These are phyloP conservation scores for Gymnoscopelus braueri DNA, from an alignment of 2,797 vertebrate species.

Conservation along the genomic window DNA sequence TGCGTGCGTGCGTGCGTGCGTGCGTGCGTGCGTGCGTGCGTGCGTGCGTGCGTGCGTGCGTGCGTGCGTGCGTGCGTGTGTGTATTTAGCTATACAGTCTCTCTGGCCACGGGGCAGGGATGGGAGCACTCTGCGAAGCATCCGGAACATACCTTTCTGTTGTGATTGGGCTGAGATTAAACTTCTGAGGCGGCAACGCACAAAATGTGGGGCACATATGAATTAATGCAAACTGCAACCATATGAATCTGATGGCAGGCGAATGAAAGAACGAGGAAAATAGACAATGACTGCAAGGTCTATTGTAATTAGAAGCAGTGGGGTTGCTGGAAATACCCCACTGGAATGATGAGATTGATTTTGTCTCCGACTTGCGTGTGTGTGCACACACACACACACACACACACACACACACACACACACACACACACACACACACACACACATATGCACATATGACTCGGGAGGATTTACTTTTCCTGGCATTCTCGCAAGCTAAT, in stretches of 20 bases:
- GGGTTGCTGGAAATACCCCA: constrained; percentile 69
- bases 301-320: constrained; percentile 76
- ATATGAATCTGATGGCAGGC: constrained; percentile 72
- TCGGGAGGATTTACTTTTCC: constrained; percentile 74
- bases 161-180: constrained; percentile 74
- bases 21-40: constrained; percentile 3
- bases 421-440: neutral
- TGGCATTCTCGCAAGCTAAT: constrained; percentile 67
- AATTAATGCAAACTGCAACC: constrained; percentile 79
- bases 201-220: constrained; percentile 70
- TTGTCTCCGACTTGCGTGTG: constrained; percentile 55
- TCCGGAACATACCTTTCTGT: constrained; percentile 73
- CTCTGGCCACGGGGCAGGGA: constrained; percentile 53
- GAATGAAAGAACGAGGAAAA: constrained; percentile 68
- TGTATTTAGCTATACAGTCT: constrained; percentile 24
- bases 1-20: too few relatives aligned
- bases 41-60: neutral
- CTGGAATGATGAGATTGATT: constrained; percentile 74
- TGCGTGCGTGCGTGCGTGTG: constrained; percentile 7
- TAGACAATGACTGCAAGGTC: constrained; percentile 76
- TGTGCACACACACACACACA: constrained; percentile 28
- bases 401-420: constrained; percentile 31
- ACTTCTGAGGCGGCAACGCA: constrained; percentile 67
- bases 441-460: constrained; percentile 13
- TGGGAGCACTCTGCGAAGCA: constrained; percentile 51